Base-by-base conservation (phyloP, 2,113 vertebrate genomes). In the Indri indri region DNA sequence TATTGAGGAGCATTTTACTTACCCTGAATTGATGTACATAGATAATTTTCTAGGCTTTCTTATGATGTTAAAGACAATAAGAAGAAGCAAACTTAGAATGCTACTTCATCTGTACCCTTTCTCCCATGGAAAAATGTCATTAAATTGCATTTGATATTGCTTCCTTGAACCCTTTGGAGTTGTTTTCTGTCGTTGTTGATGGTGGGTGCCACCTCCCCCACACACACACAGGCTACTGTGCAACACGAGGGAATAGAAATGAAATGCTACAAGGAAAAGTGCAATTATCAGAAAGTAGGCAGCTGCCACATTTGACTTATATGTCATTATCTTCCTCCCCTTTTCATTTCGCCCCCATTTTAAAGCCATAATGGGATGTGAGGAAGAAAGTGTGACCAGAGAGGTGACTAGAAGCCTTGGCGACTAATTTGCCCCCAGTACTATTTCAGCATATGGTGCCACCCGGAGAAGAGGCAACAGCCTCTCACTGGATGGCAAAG, bases 141-240 rank as follows among this genome's bases (percentile, higher is more conserved):
- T 97, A 93, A 96, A 93, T 42, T 83, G 42, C n/a, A 83, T 81
- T 96, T 90, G 94, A 87, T 84, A 96, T 40, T 66, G 80, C 91
- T 97, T 91, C 63, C 76, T 96, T 73, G 87, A 91, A 50, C 9
- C 27, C 73, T 84, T 52, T 63, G 65, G 93, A 86, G 59, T 87
- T 91, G n/a, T 77, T 70, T 94, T 34, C 68, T 83, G 57, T 30
- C 68, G 16, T 20, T 65, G 63, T 1, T 54, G 40, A 3, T 30
- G 25, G 18, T 8, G 6, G 18, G 3, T 18, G 54, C 54, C 54
- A 57, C 16, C 22, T 7, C 6, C n/a, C 18, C 63, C 32, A 27
- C 30, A 32, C 63, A 30, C 73, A 42, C 76, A 42, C 17, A 27
- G n/a, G 61, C 74, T 92, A 59, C 47, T 34, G 12, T 65, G 61